phyloP scores from a whole-genome alignment of 2,888 invertebrate species.

The Lamellibrachia columna region DNA sequence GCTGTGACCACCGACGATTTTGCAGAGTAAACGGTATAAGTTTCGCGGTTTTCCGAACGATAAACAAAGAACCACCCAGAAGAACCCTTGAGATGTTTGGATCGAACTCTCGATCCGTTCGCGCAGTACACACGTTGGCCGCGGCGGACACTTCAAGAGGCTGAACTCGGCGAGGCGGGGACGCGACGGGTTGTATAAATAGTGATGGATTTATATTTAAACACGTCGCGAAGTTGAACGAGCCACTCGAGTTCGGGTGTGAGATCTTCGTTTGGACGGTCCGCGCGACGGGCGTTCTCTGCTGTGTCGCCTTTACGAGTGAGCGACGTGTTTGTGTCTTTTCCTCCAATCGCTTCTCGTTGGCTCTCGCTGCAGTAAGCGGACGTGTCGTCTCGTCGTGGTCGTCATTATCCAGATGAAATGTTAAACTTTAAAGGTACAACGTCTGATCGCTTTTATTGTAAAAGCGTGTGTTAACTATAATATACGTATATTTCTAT shows the following conservation, averaged over 20 bases:
- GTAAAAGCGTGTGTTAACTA: no score
- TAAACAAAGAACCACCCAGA: neutral
- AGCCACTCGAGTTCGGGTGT: neutral
- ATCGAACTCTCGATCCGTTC: neutral
- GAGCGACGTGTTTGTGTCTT: neutral
- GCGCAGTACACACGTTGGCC: neutral
- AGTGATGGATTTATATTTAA: slow-evolving; percentile 3
- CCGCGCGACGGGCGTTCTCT: neutral
- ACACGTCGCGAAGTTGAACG: slow-evolving; percentile 4
- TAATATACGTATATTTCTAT: no score
- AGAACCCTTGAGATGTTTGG: neutral
- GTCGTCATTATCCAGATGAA: neutral
- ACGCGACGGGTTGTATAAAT: neutral
- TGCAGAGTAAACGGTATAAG: neutral
- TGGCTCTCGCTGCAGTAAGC: neutral
- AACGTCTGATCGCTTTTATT: no score
- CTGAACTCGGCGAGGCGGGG: neutral
- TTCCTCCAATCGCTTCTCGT: neutral
- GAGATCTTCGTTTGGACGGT: neutral
- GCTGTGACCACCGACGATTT: neutral
- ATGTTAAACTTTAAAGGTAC: neutral
- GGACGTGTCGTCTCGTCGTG: neutral
- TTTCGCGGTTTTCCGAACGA: neutral
- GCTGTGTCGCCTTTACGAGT: neutral
- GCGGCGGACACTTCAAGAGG: neutral